A percentile compares a stretch with the other conserved stretches of the same genome.
Conservation (phyloP, 2,797 vertebrate genomes). For the Spheniscus humboldti region DNA sequence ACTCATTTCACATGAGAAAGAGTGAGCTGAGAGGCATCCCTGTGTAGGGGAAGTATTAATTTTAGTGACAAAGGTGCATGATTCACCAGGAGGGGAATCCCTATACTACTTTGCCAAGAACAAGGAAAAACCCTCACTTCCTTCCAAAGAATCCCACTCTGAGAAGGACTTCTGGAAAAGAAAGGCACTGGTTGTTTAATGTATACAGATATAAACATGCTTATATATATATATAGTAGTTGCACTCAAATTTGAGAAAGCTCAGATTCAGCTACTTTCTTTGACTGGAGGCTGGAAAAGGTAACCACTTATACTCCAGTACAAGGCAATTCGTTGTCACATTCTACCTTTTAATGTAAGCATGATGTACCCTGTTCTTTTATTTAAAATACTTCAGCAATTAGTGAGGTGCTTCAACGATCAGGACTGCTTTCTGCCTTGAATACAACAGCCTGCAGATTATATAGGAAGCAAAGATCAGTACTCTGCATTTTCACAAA, state of each 20-base stretch:
- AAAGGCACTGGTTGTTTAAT: conserved; percentile 66
- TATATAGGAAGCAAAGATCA: conserved; percentile 35
- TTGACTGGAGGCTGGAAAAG: conserved; percentile 40
- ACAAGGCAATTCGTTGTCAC: conserved; percentile 6
- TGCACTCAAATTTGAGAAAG: conserved; percentile 59
- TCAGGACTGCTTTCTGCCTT: neutral
- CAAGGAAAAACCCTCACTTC: conserved; percentile 4
- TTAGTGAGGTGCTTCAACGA: neutral
- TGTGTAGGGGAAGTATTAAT: neutral
- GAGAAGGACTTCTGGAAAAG: conserved; percentile 30
- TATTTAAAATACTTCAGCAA: neutral
- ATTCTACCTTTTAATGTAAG: conserved; percentile 20
- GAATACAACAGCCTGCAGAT: neutral
- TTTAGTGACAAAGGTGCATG: conserved; percentile 14
- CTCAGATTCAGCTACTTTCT: conserved; percentile 52
- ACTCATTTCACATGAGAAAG: neutral
- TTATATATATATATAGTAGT: conserved; percentile 15
- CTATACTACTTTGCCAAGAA: conserved; percentile 7
- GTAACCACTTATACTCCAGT: conserved; percentile 35
- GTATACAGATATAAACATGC: conserved; percentile 64
- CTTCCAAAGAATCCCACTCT: conserved; percentile 23
- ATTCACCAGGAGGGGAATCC: neutral
- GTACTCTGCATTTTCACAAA: neutral
- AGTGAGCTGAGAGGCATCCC: neutral
- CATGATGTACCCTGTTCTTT: conserved; percentile 23